Evolutionary conservation across 1,140 invertebrate species (phyloP), one percentile per base, ranked within the genome.

Genomic region (Drosophila ercepeae): DNA sequence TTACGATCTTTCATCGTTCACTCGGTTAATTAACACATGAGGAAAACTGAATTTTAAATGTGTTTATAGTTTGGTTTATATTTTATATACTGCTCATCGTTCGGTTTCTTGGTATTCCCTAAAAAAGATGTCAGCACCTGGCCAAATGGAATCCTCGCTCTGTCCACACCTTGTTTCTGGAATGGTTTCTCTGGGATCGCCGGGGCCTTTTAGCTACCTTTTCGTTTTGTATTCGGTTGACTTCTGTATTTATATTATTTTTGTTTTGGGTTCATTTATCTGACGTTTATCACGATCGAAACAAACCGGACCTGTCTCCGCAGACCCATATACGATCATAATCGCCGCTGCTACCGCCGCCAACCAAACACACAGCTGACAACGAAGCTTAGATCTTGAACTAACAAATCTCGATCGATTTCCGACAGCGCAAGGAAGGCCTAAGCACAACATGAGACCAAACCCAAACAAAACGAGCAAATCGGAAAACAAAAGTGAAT

Each of bases 271-370:
- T 78, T 86, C 76, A 86, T 88, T 86, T 88, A 88, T 81, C 72
- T 88, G 71, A 75, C 79, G 81, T 86, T 84, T 86, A 84, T 86
- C 79, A 68, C 75, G 73, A 77, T 75, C 60, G 74, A 70, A 83
- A 68, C 59, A 83, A 84, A 88, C 81, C 82, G 82, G 81, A 84
- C 76, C 55, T 86, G 76, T 76, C 81, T 70, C 72, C 68, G 54
- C 71, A 86, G 72, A 81, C 76, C 64, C 81, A 84, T 84, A 84
- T 88, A 86, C 63, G 81, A 69, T 54, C 59, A 69, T 86, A 84
- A 84, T 76, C 75, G 75, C 67, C 68, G 76, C 68, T 64, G 74
- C 81, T 86, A 86, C 81, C 58, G 67, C 81, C 76, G 67, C 63
- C 59, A 57, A 61, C 55, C 50, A 76, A 52, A 50, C n/a, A 34